phyloP scores from a whole-genome alignment of 2,797 vertebrate genomes.

The Etheostoma nigrum region DNA sequence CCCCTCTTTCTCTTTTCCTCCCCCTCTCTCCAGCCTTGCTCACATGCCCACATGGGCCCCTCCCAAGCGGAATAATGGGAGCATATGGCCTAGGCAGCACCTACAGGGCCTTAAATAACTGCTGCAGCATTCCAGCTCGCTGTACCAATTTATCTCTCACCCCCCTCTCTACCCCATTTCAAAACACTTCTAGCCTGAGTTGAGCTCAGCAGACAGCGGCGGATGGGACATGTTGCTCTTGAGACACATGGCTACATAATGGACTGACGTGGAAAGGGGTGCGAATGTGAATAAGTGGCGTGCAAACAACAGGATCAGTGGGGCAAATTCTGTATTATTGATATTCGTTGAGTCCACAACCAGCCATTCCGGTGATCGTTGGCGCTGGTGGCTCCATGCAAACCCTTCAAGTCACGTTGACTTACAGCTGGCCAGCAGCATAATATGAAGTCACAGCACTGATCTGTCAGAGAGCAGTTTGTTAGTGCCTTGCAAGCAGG shows the following conservation, averaged over 20 bases:
- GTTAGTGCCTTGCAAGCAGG: conserved; percentile 27
- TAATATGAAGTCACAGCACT: conserved; percentile 49
- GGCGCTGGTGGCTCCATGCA: conserved; percentile 45
- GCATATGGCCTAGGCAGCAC: conserved; percentile 85
- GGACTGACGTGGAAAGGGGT: conserved; percentile 66
- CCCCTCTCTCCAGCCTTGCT: conserved; percentile 55
- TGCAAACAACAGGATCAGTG: conserved; percentile 68
- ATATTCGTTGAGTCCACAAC: conserved; percentile 61
- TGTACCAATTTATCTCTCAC: conserved; percentile 82
- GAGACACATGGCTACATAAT: conserved; percentile 69
- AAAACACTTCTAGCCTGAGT: conserved; percentile 74
- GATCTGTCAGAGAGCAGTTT: conserved; percentile 46
- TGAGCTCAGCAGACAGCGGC: conserved; percentile 69
- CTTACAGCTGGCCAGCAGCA: conserved; percentile 51
- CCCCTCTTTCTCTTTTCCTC: conserved; percentile 43
- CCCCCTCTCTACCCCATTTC: conserved; percentile 65
- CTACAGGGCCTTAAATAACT: conserved; percentile 86
- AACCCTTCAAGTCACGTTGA: conserved; percentile 59
- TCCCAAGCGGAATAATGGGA: conserved; percentile 83
- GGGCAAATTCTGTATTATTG: conserved; percentile 69
- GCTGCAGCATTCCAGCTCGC: conserved; percentile 80
- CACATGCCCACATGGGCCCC: conserved; percentile 79
- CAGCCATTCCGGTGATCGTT: conserved; percentile 48
- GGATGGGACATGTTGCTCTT: conserved; percentile 75
- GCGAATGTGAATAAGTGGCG: conserved; percentile 73